Conservation (phyloP, 2,113 vertebrate species). For the Microcebus tavaratra region DNA sequence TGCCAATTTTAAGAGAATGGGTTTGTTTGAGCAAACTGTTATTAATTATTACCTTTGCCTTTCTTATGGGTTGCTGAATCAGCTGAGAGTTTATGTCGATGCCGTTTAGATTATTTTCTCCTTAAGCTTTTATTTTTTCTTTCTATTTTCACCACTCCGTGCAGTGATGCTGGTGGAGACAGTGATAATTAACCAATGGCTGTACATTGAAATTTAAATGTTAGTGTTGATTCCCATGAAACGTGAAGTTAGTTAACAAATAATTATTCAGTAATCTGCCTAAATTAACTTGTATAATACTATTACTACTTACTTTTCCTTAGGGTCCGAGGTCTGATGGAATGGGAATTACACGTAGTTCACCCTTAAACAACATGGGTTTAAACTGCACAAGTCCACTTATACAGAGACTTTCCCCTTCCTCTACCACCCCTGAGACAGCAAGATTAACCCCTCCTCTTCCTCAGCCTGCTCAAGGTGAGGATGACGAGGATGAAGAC, state of each 20-base stretch:
- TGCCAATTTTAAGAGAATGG: neutral
- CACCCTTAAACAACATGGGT: neutral
- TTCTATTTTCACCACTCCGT: neutral
- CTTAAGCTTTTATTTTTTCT: neutral
- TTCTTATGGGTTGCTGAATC: neutral
- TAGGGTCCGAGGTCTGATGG: neutral
- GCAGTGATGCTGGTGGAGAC: neutral
- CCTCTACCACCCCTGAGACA: neutral
- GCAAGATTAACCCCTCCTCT: neutral
- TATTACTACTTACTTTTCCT: neutral
- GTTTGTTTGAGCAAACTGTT: neutral
- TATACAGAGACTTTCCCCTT: neutral
- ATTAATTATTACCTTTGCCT: neutral
- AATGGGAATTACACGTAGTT: neutral
- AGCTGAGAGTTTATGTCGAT: neutral
- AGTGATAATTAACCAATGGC: neutral
- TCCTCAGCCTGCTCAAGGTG: neutral
- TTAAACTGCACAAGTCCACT: neutral
- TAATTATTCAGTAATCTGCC: neutral
- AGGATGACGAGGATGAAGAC: neutral
- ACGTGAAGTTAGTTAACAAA: conserved; percentile 9
- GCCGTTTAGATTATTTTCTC: neutral
- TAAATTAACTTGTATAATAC: neutral
- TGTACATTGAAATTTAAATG: neutral
- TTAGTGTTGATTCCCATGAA: neutral